Conservation (phyloP, 2,888 invertebrate genomes). For the Caenorhabditis becei region DNA sequence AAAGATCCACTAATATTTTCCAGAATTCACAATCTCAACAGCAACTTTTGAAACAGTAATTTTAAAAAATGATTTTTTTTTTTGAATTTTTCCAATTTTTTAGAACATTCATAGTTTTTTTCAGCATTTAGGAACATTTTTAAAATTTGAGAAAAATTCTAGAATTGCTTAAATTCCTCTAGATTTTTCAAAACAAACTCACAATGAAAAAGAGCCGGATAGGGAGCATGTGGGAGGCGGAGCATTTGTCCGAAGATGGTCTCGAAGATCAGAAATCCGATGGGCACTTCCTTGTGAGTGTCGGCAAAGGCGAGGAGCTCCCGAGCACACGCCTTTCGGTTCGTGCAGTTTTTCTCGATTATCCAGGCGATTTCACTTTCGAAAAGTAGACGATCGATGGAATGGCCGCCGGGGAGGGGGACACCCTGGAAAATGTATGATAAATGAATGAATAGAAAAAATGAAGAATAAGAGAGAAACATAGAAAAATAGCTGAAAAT, state of each 20-base stretch:
- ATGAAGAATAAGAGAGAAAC: too few relatives aligned
- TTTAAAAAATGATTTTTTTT: too few relatives aligned
- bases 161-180: neutral
- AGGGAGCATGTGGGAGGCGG: conserved; percentile 91
- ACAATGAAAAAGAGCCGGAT: conserved; percentile 81
- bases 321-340: conserved; percentile 95
- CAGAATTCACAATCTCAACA: neutral
- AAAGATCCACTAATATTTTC: neutral
- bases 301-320: conserved; percentile 93
- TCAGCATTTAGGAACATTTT: too few relatives aligned
- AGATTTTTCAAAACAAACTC: neutral
- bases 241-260: conserved; percentile 88
- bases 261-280: conserved; percentile 98
- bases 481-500: too few relatives aligned
- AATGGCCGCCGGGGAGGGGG: conserved; percentile 92
- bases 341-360: conserved; percentile 90
- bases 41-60: neutral
- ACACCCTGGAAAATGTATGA: conserved; percentile 81
- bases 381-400: conserved; percentile 96
- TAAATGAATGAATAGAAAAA: too few relatives aligned
- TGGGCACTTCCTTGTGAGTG: conserved; percentile 88
- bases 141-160: too few relatives aligned
- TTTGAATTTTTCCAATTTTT: too few relatives aligned
- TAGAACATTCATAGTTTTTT: too few relatives aligned
- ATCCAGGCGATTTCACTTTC: conserved; percentile 97